phyloP scores from a whole-genome alignment of 2,888 invertebrate genomes.

The Pseudeuparius sepicola region DNA sequence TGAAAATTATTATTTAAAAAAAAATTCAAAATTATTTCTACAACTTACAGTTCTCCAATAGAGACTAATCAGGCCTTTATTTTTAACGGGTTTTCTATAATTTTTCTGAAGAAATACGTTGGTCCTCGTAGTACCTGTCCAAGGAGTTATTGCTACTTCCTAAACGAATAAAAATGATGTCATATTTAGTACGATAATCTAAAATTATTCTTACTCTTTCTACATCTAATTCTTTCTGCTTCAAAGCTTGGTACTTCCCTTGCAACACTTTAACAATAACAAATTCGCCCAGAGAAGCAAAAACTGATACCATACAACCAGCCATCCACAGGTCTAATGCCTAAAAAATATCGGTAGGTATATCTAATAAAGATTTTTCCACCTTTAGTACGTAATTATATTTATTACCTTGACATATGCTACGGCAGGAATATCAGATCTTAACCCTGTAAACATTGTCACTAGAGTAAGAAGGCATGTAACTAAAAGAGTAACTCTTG shows the following conservation, averaged over 20 bases:
- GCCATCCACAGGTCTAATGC: slow-evolving; percentile 83
- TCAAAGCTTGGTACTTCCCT: slow-evolving; percentile 57
- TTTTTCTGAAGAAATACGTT: slow-evolving; percentile 9
- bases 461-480: slow-evolving; percentile 78
- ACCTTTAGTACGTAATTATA: slow-evolving; percentile 1
- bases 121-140: slow-evolving; percentile 27
- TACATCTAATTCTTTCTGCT: slow-evolving; percentile 47
- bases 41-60: slow-evolving; percentile 32
- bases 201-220: slow-evolving; percentile 30
- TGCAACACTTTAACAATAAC: slow-evolving; percentile 74
- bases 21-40: slow-evolving; percentile 7
- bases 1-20: slow-evolving; percentile 24
- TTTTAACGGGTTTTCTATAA: slow-evolving; percentile 13
- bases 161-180: slow-evolving; percentile 19
- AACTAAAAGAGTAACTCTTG: slow-evolving; percentile 68
- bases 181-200: too few species aligned
- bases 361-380: slow-evolving; percentile 8
- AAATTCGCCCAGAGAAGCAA: slow-evolving; percentile 73
- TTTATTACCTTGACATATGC: slow-evolving; percentile 71
- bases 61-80: slow-evolving; percentile 22
- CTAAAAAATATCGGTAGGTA: slow-evolving; percentile 32
- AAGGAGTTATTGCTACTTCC: slow-evolving; percentile 30
- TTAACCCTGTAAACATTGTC: slow-evolving; percentile 75
- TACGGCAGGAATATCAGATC: slow-evolving; percentile 76
- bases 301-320: slow-evolving; percentile 79